Conservation (phyloP, 2,888 invertebrate genomes). For the Aphodius granarius region DNA sequence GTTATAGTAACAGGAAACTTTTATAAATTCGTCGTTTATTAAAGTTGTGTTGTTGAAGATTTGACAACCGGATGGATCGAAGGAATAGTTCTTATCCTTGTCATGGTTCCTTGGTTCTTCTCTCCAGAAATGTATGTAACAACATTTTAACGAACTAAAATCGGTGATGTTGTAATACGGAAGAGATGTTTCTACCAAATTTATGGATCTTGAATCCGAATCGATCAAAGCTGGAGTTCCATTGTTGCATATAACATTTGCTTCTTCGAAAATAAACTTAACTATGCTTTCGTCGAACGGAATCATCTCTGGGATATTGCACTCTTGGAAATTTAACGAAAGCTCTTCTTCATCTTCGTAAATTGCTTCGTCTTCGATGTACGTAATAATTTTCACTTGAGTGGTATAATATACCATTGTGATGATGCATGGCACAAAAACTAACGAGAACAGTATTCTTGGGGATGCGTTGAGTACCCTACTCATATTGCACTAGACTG, state of each 20-base stretch:
- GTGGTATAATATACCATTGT: background rate
- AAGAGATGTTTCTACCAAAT: conserved; percentile 56
- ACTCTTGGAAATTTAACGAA: conserved; percentile 55
- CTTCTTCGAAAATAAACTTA: conserved; percentile 58
- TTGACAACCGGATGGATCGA: conserved; percentile 46
- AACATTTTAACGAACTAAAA: conserved; percentile 59
- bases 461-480: too few species aligned
- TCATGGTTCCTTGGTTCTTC: conserved; percentile 57
- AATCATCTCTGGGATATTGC: conserved; percentile 66
- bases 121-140: conserved; percentile 64
- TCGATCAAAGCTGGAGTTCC: conserved; percentile 57
- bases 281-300: conserved; percentile 62
- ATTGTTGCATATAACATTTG: conserved; percentile 58
- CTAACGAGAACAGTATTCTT: background rate
- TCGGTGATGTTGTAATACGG: conserved; percentile 57
- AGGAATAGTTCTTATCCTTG: conserved; percentile 57
- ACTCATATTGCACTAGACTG: too few species aligned
- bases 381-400: background rate
- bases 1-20: conserved; percentile 63
- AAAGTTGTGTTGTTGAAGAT: conserved; percentile 54
- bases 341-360: conserved; percentile 55
- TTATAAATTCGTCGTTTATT: conserved; percentile 65
- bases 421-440: background rate
- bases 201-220: conserved; percentile 63
- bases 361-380: conserved; percentile 28